Percentiles rank a stretch among this genome's conserved stretches.
Evolutionary conservation across 2,797 vertebrate species (phyloP).

Genomic region (Crenuchus spilurus): DNA sequence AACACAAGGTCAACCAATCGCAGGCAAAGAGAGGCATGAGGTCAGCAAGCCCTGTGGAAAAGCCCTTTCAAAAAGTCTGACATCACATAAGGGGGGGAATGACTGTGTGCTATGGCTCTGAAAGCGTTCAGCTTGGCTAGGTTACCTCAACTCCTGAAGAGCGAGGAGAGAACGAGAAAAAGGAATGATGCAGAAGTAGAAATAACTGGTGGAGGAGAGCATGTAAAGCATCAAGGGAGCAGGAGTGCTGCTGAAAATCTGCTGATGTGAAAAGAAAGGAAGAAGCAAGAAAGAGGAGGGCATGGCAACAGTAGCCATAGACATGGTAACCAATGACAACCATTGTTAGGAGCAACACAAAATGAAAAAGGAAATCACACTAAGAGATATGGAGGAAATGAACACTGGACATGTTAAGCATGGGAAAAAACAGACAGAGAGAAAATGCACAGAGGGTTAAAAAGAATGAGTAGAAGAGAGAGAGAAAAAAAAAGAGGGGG

Average conservation of each 20-base stretch:
- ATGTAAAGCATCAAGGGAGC: conserved; percentile 7
- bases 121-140: conserved; percentile 58
- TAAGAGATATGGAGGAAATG: not conserved
- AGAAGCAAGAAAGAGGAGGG: not conserved
- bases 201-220: not conserved
- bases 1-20: conserved; percentile 51
- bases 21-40: conserved; percentile 52
- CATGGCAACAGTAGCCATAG: conserved; percentile 44
- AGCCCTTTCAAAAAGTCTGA: conserved; percentile 78
- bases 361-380: not conserved
- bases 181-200: conserved; percentile 22
- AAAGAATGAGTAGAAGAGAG: conserved; percentile 5
- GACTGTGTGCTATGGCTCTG: conserved; percentile 53
- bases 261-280: not conserved
- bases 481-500: conserved; percentile 9
- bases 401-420: not conserved
- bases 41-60: conserved; percentile 59
- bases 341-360: conserved; percentile 21
- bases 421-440: not conserved
- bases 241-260: not conserved
- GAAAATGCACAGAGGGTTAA: not conserved
- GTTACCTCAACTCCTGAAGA: conserved; percentile 54
- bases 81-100: conserved; percentile 42
- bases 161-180: conserved; percentile 13
- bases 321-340: conserved; percentile 35